Conservation (phyloP, 1,140 invertebrate genomes). For the Elymnias hypermnestra region DNA sequence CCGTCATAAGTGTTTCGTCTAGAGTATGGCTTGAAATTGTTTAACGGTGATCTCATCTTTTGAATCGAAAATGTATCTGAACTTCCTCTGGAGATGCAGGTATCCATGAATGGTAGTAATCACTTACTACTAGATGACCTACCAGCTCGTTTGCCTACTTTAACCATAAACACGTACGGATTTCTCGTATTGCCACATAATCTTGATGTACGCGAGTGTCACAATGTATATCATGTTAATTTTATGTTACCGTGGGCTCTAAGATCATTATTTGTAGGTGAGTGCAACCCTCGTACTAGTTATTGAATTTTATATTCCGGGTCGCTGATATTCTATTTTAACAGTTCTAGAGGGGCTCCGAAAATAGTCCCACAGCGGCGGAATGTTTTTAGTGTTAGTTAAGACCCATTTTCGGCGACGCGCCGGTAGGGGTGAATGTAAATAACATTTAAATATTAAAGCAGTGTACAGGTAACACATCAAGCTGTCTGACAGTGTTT, state of each 20-base stretch:
- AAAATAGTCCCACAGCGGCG: constrained; percentile 51
- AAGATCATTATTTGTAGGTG: constrained; percentile 20
- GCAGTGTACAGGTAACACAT: constrained; percentile 24
- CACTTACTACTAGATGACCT: no score
- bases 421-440: constrained; percentile 48
- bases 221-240: not conserved
- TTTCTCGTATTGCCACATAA: no score
- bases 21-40: no score
- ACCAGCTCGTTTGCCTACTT: no score
- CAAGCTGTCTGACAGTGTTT: constrained; percentile 7
- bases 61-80: no score
- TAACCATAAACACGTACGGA: no score
- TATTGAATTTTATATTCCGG: constrained; percentile 59
- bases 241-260: not conserved
- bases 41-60: no score
- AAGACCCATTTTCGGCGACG: constrained; percentile 45
- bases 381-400: constrained; percentile 52
- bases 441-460: constrained; percentile 66
- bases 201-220: not conserved
- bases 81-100: no score
- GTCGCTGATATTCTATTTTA: constrained; percentile 55
- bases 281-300: constrained; percentile 29
- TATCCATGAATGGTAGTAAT: no score
- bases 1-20: no score
- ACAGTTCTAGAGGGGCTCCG: constrained; percentile 43